Evolutionary conservation across 2,797 vertebrate species (phyloP).

Genomic region (Myotis myotis): DNA sequence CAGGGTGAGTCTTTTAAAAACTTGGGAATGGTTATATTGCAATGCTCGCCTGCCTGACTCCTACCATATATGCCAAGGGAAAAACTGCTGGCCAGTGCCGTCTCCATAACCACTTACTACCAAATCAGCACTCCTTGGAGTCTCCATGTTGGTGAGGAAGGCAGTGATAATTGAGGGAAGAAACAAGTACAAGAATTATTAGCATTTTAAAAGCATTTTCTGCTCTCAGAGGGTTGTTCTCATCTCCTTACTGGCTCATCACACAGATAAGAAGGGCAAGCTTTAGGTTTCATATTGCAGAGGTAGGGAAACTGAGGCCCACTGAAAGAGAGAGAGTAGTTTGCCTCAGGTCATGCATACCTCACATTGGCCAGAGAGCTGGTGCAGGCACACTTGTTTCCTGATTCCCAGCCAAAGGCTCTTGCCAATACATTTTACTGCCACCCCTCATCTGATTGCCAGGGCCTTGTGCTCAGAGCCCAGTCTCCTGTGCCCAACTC

Average conservation of each 20-base stretch:
- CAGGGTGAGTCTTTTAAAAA: not conserved
- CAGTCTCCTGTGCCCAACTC: not conserved
- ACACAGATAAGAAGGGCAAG: not conserved
- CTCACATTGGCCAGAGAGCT: not conserved
- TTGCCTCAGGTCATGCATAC: not conserved
- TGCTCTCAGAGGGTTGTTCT: not conserved
- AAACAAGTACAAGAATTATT: slow-evolving; percentile 34
- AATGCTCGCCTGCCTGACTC: not conserved
- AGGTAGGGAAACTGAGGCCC: not conserved
- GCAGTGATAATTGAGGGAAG: slow-evolving; percentile 9
- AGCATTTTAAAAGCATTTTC: slow-evolving; percentile 3
- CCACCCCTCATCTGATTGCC: not conserved
- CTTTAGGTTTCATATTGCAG: not conserved
- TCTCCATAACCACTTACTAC: not conserved
- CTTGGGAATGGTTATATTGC: not conserved
- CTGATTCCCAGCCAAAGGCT: not conserved
- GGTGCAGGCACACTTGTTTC: not conserved
- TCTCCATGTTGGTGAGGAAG: not conserved
- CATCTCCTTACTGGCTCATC: not conserved
- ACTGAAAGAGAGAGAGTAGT: not conserved
- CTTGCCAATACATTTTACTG: not conserved
- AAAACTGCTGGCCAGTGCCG: not conserved
- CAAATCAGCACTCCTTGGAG: not conserved
- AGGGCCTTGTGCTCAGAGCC: not conserved
- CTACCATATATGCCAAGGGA: not conserved